Conservation (phyloP, 2,113 vertebrate genomes). For the Cyanoliseus patagonus region DNA sequence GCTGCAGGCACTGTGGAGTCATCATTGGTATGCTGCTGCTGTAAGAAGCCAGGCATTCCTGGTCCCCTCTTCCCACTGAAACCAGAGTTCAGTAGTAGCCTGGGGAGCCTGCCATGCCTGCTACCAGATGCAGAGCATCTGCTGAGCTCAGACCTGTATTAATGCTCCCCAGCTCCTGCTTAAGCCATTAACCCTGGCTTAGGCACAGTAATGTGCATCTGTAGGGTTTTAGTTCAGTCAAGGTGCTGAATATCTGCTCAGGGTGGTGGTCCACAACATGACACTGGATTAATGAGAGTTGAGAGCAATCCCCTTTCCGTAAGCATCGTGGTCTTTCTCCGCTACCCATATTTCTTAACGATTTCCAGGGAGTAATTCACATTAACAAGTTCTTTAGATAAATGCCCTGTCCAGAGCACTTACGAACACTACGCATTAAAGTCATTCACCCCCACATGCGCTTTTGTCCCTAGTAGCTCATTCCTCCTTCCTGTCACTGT, state of each 20-base stretch:
- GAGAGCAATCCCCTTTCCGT: background rate
- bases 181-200: background rate
- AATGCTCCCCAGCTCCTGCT: background rate
- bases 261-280: background rate
- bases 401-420: background rate
- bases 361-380: background rate
- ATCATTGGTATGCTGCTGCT: background rate
- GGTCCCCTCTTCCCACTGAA: background rate
- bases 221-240: accelerated
- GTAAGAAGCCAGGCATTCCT: background rate
- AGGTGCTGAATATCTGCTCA: background rate
- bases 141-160: background rate
- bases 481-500: background rate
- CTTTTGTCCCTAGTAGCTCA: background rate
- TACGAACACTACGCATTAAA: background rate
- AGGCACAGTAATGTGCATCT: background rate
- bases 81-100: background rate
- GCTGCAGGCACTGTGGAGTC: background rate
- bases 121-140: background rate
- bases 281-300: background rate
- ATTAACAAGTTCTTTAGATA: background rate
- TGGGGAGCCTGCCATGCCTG: background rate
- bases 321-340: background rate
- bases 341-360: background rate
- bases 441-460: background rate